Base-by-base conservation (phyloP, 2,113 vertebrate species). In the Anolis carolinensis region DNA sequence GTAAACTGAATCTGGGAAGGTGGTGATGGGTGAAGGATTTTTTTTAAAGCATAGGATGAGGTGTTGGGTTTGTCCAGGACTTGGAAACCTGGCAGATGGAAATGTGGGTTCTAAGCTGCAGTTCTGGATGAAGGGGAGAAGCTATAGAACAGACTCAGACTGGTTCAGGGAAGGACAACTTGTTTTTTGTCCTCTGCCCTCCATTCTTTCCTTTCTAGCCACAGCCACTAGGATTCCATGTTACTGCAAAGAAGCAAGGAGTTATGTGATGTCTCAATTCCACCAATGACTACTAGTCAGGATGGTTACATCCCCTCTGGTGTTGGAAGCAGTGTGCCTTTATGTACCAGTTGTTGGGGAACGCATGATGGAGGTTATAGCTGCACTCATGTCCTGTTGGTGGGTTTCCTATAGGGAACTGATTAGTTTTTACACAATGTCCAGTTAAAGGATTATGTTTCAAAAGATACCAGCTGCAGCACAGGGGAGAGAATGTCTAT, bases 1-100 rank as follows among this genome's bases (percentile, higher is more conserved):
- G 98, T 99, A 95, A 95, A 30, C 23, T 52, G 79, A 76, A 77
- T 1, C 6, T 30, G 59, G 4, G n/a, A 7, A 7, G 65, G 7
- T 68, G 65, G 32, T 59, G 55, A 59, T 59, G 11, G 4, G 68
- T 32, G 39, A 18, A 1, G 81, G 2, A 55, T 59, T 23, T 62
- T 32, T 4, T 2, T 48, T 80, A 71, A 50, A 83, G 20, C 21
- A 25, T 32, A 2, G 68, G 44, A 27, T 63, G 65, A 48, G 3
- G 30, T 25, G 71, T 83, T 27, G 30, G 36, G 14, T 34, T 63
- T 2, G 77, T 59, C 55, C 21, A 7, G 13, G 36, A 16, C 16
- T 30, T 30, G 9, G 21, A 10, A 23, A n/a, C 52, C 21, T 73
- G 67, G 16, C 5, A 27, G 32, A 2, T 65, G 63, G 36, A 67